Evolutionary conservation across 2,888 invertebrate genomes (phyloP).

Genomic region (Clepsis dumicolana): DNA sequence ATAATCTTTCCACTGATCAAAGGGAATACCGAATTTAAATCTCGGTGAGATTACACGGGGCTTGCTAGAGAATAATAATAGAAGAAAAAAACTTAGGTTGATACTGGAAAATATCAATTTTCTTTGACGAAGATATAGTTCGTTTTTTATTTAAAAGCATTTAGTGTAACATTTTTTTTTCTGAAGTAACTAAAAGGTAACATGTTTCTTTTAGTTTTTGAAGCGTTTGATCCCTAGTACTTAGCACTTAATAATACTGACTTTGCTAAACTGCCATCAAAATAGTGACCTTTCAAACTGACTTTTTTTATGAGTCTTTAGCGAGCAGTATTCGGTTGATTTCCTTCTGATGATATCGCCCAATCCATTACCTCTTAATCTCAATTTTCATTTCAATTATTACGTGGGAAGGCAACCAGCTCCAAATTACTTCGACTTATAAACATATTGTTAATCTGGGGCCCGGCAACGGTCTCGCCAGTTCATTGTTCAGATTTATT

Average conservation of each 20-base stretch:
- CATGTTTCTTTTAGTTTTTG: too few relatives aligned
- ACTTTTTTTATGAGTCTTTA: too few relatives aligned
- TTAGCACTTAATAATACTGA: too few relatives aligned
- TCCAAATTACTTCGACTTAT: background rate
- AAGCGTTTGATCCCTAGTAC: too few relatives aligned
- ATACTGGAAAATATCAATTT: background rate
- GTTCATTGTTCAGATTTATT: conserved; percentile 5
- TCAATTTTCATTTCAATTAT: background rate
- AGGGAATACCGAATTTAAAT: conserved; percentile 47
- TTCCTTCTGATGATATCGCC: too few relatives aligned
- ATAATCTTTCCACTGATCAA: conserved; percentile 38
- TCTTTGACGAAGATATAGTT: background rate
- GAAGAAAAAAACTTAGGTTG: conserved; percentile 1
- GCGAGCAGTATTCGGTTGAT: too few relatives aligned
- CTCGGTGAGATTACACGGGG: conserved; percentile 42
- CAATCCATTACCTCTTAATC: too few relatives aligned
- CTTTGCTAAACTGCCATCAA: too few relatives aligned
- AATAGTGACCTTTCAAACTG: too few relatives aligned
- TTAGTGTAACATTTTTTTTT: background rate
- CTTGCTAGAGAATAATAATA: conserved; percentile 42
- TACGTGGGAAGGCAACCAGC: background rate
- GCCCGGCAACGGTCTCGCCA: background rate
- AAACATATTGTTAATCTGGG: background rate
- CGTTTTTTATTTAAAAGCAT: background rate
- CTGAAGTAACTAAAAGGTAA: too few relatives aligned